phyloP scores from a whole-genome alignment of 2,888 invertebrate species.

The Dorcus parallelipipedus region DNA sequence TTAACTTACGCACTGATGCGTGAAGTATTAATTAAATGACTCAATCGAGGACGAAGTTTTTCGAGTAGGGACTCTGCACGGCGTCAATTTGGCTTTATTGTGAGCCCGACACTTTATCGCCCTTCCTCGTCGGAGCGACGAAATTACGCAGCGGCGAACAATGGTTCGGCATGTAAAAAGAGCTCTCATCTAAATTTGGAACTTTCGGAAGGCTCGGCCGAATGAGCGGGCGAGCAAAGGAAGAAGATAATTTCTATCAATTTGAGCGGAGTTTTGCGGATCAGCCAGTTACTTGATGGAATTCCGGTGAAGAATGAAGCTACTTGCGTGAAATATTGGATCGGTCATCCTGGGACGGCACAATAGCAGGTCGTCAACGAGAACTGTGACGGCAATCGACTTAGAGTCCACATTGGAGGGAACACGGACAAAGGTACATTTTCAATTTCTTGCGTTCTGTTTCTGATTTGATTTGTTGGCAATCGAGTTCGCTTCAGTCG shows the following conservation, averaged over 20 bases:
- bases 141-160: conserved; percentile 11
- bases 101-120: not conserved
- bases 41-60: not conserved
- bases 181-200: conserved; percentile 21
- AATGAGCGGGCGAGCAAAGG: conserved; percentile 6
- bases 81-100: conserved; percentile 3
- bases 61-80: not conserved
- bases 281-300: conserved; percentile 25
- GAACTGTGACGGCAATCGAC: conserved; percentile 37
- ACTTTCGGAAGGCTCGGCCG: conserved; percentile 14
- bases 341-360: conserved; percentile 31
- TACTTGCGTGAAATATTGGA: conserved; percentile 37
- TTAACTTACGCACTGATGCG: too few relatives aligned
- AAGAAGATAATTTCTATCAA: conserved; percentile 31
- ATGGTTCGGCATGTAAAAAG: conserved; percentile 18
- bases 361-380: conserved; percentile 34
- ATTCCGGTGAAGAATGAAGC: conserved; percentile 30
- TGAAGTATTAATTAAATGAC: not conserved
- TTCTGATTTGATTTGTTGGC: conserved; percentile 41
- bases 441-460: conserved; percentile 37
- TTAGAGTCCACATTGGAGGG: conserved; percentile 37
- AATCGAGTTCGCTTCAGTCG: conserved; percentile 38
- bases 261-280: conserved; percentile 18
- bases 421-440: conserved; percentile 40
- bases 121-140: not conserved